phyloP scores from a whole-genome alignment of 2,888 invertebrate genomes.

The Leptinotarsa juncta region DNA sequence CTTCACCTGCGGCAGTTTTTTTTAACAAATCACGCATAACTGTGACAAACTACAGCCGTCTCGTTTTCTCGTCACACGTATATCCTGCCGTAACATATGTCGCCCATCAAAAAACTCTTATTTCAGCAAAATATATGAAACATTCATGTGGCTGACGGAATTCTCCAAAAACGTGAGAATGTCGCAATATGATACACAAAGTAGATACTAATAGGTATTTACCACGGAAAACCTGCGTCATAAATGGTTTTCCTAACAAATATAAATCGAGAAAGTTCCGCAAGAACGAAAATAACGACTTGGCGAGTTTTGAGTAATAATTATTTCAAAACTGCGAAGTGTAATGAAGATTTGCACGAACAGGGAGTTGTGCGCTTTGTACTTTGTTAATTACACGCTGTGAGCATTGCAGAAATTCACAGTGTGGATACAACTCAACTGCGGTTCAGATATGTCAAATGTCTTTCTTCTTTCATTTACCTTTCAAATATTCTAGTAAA shows the following conservation, averaged over 20 bases:
- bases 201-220: constrained; percentile 16
- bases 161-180: background rate
- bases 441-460: background rate
- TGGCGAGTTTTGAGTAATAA: constrained; percentile 25
- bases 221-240: constrained; percentile 9
- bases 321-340: constrained; percentile 26
- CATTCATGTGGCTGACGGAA: background rate
- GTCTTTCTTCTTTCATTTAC: no score
- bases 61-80: constrained; percentile 13
- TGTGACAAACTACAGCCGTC: constrained; percentile 15
- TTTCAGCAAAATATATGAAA: constrained; percentile 5
- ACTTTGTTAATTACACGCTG: constrained; percentile 24
- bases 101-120: constrained; percentile 9
- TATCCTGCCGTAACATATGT: constrained; percentile 3
- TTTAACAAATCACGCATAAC: constrained; percentile 17
- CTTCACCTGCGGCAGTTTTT: background rate
- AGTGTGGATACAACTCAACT: background rate
- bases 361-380: constrained; percentile 7
- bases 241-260: constrained; percentile 21
- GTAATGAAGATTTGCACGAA: constrained; percentile 26
- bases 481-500: no score
- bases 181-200: constrained; percentile 15
- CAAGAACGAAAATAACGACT: constrained; percentile 23
- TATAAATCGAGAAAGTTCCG: constrained; percentile 25
- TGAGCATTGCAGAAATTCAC: constrained; percentile 1